These are phyloP conservation scores for Leptoteleia sp. DNA, from an alignment of 1,140 invertebrate species.

Conservation along the genomic window DNA sequence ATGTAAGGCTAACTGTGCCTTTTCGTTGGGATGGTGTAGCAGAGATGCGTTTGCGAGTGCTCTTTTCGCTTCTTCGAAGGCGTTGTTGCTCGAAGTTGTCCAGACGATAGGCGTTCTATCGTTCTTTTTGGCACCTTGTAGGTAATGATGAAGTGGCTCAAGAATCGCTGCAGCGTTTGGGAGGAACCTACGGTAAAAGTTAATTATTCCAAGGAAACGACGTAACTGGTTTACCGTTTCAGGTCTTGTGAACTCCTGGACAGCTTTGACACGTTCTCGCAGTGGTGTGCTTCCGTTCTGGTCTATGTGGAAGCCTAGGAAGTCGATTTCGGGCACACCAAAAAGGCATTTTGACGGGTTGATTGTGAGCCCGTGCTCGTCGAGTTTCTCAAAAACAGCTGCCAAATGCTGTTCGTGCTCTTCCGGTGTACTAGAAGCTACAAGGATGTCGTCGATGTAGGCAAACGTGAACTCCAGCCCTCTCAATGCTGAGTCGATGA, in stretches of 20 bases:
- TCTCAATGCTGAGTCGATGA: constrained; percentile 66
- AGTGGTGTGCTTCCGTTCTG: too few relatives aligned
- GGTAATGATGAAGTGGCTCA: background rate
- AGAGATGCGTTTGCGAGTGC: background rate
- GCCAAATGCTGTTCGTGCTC: constrained; percentile 59
- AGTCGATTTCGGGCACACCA: constrained; percentile 56
- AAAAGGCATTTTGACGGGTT: constrained; percentile 72
- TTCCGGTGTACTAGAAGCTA: constrained; percentile 60
- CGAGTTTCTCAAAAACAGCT: constrained; percentile 47
- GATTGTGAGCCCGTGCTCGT: constrained; percentile 54
- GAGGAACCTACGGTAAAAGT: background rate
- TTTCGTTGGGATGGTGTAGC: background rate
- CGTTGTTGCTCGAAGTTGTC: background rate
- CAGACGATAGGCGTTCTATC: background rate
- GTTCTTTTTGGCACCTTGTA: background rate
- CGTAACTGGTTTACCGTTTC: background rate
- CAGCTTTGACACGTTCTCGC: too few relatives aligned
- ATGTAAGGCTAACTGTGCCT: background rate
- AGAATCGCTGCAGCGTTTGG: background rate
- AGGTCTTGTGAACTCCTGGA: background rate
- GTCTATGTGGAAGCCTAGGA: constrained; percentile 52
- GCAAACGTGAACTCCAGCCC: constrained; percentile 14
- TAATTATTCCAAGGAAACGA: background rate
- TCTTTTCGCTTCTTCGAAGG: background rate
- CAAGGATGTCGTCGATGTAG: constrained; percentile 74